phyloP scores from a whole-genome alignment of 1,140 invertebrate species.

The Panagrolaimus sp. region DNA sequence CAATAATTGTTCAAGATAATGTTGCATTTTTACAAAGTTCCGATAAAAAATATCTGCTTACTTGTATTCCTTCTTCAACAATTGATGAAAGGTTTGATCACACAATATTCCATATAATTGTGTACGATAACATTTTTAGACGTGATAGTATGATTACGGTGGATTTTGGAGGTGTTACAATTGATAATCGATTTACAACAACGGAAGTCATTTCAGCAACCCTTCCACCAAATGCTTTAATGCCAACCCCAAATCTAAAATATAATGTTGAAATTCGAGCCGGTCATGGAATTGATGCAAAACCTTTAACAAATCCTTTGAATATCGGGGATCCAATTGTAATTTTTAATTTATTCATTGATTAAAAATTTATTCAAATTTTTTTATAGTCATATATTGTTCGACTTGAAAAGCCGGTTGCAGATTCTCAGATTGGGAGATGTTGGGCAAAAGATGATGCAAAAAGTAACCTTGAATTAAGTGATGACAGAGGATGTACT shows the following conservation, averaged over 20 bases:
- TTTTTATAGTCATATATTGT: constrained; percentile 52
- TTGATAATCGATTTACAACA: constrained; percentile 45
- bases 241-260: constrained; percentile 37
- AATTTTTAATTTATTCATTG: constrained; percentile 19
- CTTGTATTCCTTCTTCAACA: constrained; percentile 50
- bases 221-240: constrained; percentile 25
- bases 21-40: constrained; percentile 38
- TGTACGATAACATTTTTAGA: constrained; percentile 26
- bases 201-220: constrained; percentile 36
- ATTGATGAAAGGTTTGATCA: constrained; percentile 25
- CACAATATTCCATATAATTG: background rate
- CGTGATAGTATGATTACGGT: constrained; percentile 54
- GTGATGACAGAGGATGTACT: constrained; percentile 51
- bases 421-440: constrained; percentile 53
- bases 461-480: constrained; percentile 51
- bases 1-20: constrained; percentile 54
- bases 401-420: constrained; percentile 47
- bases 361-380: background rate
- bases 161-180: constrained; percentile 56
- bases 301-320: constrained; percentile 38
- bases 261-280: constrained; percentile 52
- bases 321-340: constrained; percentile 58
- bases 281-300: constrained; percentile 41
- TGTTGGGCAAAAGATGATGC: constrained; percentile 53
- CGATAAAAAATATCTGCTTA: constrained; percentile 56